Evolutionary conservation across 1,140 invertebrate genomes (phyloP).

Genomic region (Ceratoteleas bidentatus): DNA sequence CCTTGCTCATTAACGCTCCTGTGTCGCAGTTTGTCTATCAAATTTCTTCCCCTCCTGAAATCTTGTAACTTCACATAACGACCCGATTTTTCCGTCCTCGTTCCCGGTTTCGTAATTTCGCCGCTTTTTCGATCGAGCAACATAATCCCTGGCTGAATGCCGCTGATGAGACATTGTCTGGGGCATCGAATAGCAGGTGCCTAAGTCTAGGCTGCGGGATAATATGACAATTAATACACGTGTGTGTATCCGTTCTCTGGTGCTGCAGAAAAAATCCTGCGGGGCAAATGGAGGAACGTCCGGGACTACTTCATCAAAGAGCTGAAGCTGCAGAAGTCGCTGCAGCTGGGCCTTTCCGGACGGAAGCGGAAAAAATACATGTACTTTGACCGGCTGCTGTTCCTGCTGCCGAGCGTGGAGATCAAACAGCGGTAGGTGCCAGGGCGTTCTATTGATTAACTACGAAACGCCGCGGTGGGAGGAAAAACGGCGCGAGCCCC

Average conservation of each 20-base stretch:
- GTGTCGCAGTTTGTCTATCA: no score
- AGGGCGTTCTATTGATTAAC: not conserved
- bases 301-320: constrained; percentile 79
- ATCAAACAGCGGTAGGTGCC: constrained; percentile 71
- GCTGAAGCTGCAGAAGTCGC: constrained; percentile 70
- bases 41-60: no score
- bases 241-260: not conserved
- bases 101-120: no score
- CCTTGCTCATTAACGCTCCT: no score
- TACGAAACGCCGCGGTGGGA: not conserved
- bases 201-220: not conserved
- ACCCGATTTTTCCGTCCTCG: no score
- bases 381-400: constrained; percentile 74
- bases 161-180: no score
- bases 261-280: constrained; percentile 75
- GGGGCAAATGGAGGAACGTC: constrained; percentile 77
- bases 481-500: not conserved
- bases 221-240: not conserved
- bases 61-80: no score
- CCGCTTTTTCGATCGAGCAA: no score
- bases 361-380: constrained; percentile 75
- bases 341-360: constrained; percentile 44
- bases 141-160: no score
- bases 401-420: constrained; percentile 74
- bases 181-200: no score